Evolutionary conservation across 1,140 invertebrate genomes (phyloP).

Genomic region (Drosophila orosa): DNA sequence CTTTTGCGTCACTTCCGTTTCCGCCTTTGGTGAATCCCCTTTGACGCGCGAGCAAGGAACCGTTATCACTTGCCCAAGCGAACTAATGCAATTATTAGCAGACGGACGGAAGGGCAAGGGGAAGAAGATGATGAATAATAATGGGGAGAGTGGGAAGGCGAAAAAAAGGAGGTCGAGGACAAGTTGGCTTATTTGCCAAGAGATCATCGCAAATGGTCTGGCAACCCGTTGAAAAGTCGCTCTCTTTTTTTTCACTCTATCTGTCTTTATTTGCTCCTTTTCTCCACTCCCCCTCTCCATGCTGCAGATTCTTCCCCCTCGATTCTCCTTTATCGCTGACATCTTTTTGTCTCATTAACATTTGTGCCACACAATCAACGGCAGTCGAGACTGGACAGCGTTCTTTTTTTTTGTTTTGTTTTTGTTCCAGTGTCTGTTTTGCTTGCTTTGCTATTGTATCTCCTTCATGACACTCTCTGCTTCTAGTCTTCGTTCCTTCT

Average conservation of each 20-base stretch:
- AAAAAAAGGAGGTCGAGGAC: not conserved
- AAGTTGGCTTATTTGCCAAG: conserved; percentile 23
- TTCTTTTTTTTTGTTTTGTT: not conserved
- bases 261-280: conserved; percentile 1
- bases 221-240: conserved; percentile 28
- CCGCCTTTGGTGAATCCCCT: not conserved
- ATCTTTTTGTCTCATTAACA: conserved; percentile 67
- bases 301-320: not conserved
- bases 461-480: conserved; percentile 29
- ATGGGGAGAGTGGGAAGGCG: not conserved
- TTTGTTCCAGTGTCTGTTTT: not conserved
- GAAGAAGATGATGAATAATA: conserved; percentile 8
- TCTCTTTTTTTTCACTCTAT: conserved; percentile 10
- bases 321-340: conserved; percentile 30
- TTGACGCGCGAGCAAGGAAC: not conserved
- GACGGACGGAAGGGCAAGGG: not conserved
- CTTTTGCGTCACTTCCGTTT: not conserved
- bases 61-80: not conserved
- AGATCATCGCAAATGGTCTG: conserved; percentile 40
- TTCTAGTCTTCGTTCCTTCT: not conserved
- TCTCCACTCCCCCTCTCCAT: not conserved
- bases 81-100: conserved; percentile 24
- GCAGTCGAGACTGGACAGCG: conserved; percentile 25
- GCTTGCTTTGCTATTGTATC: conserved; percentile 4
- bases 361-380: conserved; percentile 54